These are phyloP conservation scores for Agrochola litura DNA, from an alignment of 2,888 invertebrate genomes.

Conservation along the genomic window DNA sequence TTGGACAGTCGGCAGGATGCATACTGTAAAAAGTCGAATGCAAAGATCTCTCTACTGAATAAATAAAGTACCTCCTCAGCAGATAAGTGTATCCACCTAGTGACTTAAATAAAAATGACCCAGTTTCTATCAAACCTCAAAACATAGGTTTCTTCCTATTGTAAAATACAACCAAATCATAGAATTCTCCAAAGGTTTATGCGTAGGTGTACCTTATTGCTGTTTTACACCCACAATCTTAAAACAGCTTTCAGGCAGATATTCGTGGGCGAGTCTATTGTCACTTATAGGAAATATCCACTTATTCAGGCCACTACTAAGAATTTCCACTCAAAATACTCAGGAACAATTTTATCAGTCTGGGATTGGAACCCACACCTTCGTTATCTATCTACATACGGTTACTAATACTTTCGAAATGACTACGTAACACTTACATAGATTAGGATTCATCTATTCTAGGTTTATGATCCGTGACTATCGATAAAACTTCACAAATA, in stretches of 20 bases:
- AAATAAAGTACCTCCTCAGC: background rate
- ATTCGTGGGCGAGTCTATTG: conserved; percentile 3
- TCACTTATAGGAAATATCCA: background rate
- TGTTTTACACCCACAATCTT: background rate
- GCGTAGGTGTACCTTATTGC: background rate
- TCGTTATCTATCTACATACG: background rate
- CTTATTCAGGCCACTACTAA: background rate
- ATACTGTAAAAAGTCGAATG: background rate
- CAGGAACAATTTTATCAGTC: background rate
- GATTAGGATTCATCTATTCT: background rate
- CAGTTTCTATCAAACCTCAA: too few species aligned
- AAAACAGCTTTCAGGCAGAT: background rate
- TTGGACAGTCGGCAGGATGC: background rate
- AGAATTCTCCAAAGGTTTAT: background rate
- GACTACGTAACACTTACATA: background rate
- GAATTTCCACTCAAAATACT: too few species aligned
- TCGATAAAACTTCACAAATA: conserved; percentile 31
- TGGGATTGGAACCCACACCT: background rate
- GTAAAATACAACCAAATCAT: conserved; percentile 6
- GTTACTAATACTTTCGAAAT: background rate
- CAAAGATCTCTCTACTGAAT: background rate
- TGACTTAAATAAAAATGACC: too few species aligned
- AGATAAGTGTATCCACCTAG: background rate
- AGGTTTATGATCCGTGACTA: background rate
- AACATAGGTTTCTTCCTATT: too few species aligned